Evolutionary conservation across 2,888 invertebrate species (phyloP).

Genomic region (Antitype chi): DNA sequence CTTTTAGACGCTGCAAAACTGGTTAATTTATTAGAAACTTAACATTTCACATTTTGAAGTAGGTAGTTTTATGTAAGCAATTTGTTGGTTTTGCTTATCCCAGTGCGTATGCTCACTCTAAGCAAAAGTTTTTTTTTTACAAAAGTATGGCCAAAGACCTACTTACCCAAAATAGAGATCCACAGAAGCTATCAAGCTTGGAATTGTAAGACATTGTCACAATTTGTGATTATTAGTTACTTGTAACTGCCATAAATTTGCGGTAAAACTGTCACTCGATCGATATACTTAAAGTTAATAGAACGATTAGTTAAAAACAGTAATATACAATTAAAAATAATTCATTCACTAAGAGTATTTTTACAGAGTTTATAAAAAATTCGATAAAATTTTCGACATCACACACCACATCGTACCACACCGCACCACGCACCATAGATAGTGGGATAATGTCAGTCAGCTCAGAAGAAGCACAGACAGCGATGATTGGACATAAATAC

Average conservation of each 20-base stretch:
- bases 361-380: conserved; percentile 45
- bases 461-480: conserved; percentile 18
- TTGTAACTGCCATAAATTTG: conserved; percentile 73
- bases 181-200: conserved; percentile 94
- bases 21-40: conserved; percentile 51
- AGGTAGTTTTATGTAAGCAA: conserved; percentile 20
- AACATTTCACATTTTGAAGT: conserved; percentile 32
- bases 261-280: conserved; percentile 56
- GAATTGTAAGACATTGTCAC: conserved; percentile 90
- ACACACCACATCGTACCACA: conserved; percentile 64
- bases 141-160: conserved; percentile 54
- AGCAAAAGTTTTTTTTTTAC: conserved; percentile 6
- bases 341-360: conserved; percentile 44
- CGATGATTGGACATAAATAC: conserved; percentile 31
- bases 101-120: not conserved
- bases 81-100: conserved; percentile 1
- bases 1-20: conserved; percentile 39
- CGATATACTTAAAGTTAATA: conserved; percentile 24
- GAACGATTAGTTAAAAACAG: conserved; percentile 25
- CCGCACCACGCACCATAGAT: conserved; percentile 58
- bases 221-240: conserved; percentile 69
- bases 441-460: conserved; percentile 23
- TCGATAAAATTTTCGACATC: conserved; percentile 59
- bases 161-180: conserved; percentile 95
- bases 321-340: conserved; percentile 27